These are phyloP conservation scores for Pangasianodon hypophthalmus DNA, from an alignment of 2,113 vertebrate genomes.

Conservation along the genomic window DNA sequence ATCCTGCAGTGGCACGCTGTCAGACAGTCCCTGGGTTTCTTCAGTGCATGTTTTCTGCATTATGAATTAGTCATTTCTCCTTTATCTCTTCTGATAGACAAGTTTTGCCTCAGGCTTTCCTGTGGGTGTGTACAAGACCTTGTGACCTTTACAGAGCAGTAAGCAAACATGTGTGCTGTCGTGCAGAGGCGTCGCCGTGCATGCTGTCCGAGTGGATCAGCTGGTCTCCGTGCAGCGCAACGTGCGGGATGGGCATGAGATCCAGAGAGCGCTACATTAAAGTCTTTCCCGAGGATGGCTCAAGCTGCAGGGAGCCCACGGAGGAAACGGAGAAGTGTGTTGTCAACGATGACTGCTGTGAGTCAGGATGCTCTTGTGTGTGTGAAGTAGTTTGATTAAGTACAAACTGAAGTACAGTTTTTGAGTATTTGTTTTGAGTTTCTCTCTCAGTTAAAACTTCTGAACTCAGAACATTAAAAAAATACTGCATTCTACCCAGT, in stretches of 20 bases:
- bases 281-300: constrained; percentile 94
- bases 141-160: not conserved
- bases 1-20: not conserved
- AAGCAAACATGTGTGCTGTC: constrained; percentile 22
- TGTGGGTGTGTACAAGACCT: constrained; percentile 12
- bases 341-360: constrained; percentile 93
- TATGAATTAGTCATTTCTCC: constrained; percentile 19
- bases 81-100: constrained; percentile 15
- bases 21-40: not conserved
- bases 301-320: constrained; percentile 87
- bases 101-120: constrained; percentile 16
- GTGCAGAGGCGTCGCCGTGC: constrained; percentile 86
- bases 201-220: constrained; percentile 99
- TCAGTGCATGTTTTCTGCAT: not conserved
- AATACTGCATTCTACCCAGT: not conserved
- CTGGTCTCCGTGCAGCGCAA: constrained; percentile 93
- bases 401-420: not conserved
- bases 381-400: not conserved
- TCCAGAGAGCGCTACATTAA: constrained; percentile 94
- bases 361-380: constrained; percentile 48
- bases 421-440: not conserved
- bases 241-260: constrained; percentile 89
- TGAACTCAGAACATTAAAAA: not conserved
- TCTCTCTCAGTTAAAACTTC: not conserved
- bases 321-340: constrained; percentile 93